These are phyloP conservation scores for Oxygymnocypris stewartii DNA, from an alignment of 2,113 vertebrate species.

Conservation along the genomic window DNA sequence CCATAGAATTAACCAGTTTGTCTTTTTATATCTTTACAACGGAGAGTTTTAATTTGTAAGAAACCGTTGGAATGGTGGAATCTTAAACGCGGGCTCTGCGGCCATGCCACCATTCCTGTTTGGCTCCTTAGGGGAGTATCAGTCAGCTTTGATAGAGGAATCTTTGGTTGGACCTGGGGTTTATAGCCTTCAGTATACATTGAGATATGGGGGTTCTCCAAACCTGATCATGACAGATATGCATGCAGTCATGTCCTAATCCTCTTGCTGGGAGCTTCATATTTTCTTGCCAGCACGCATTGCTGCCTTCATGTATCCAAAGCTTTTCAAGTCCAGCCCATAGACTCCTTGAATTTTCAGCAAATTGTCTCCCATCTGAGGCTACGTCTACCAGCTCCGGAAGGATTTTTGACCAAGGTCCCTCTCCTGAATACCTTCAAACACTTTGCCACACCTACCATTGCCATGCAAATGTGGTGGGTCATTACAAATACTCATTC, in stretches of 20 bases:
- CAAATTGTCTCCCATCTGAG: conserved; percentile 83
- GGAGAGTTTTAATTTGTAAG: conserved; percentile 38
- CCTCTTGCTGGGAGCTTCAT: conserved; percentile 80
- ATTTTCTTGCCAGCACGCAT: conserved; percentile 75
- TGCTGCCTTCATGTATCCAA: conserved; percentile 68
- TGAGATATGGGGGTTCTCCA: conserved; percentile 63
- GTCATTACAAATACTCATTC: conserved; percentile 77
- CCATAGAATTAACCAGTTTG: conserved; percentile 22
- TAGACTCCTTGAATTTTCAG: conserved; percentile 60
- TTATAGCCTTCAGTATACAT: conserved; percentile 57
- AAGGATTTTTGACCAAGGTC: conserved; percentile 99
- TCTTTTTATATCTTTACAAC: conserved; percentile 23
- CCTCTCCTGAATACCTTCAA: conserved; percentile 77
- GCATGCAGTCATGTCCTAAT: conserved; percentile 86
- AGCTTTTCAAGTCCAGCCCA: conserved; percentile 66
- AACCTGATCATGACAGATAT: conserved; percentile 70
- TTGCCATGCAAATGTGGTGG: conserved; percentile 78
- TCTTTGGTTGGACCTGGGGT: conserved; percentile 72
- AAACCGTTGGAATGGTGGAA: conserved; percentile 19
- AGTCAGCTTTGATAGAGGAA: conserved; percentile 81
- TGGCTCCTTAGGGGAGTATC: conserved; percentile 81
- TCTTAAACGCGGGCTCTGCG: conserved; percentile 16
- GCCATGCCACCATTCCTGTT: conserved; percentile 42
- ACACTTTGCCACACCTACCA: conserved; percentile 99
- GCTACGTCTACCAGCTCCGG: conserved; percentile 85